Base-by-base conservation (phyloP, 2,113 vertebrate genomes). In the Phodopus roborovskii region DNA sequence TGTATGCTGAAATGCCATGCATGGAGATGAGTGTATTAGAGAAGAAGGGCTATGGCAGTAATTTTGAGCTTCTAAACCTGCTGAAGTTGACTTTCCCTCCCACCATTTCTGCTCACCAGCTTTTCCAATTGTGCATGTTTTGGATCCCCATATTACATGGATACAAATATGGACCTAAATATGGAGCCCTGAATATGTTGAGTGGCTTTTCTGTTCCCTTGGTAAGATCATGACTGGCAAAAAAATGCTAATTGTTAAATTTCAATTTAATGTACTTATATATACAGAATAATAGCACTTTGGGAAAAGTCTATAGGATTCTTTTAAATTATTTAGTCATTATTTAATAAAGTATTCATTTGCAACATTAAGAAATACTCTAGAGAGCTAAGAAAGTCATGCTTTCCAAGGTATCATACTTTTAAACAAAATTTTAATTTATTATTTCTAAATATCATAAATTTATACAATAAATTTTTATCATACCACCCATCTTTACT, bases 231-330 rank as follows among this genome's bases (percentile, higher is more conserved):
- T 96, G 36, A 92, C 33, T 60, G 71, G 36, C 68, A 88, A 90
- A n/a, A 87, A 71, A 79, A 92, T 92, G 56, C 71, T 24, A 82
- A 87, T 77, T 58, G 26, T 84, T 92, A 92, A 87, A 79, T 78
- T 90, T 79, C 30, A 92, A 73, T 39, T 88, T 56, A 94, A 26
- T 62, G 20, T 33, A 95, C 90, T 90, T 78, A 83, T 83, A 42
- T 82, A 28, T 0, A 64, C 7, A 84, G 26, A 62, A 39, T 62
- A 45, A 64, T 17, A 66, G 24, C 60, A 84, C 60, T 33, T 84
- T 30, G 82, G 71, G 83, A 60, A 33, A 88, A 62, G 48, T 70
- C 26, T 20, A 1, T 42, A 58, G 10, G 6, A 84, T 90, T 93
- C 45, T 85, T 53, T 33, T 12, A 91, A 88, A 64, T 36, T 28